A percentile compares a stretch with the other conserved stretches of the same genome.
These are phyloP conservation scores for Pseudochaenichthys georgianus DNA, from an alignment of 2,797 vertebrate species.

Conservation along the genomic window DNA sequence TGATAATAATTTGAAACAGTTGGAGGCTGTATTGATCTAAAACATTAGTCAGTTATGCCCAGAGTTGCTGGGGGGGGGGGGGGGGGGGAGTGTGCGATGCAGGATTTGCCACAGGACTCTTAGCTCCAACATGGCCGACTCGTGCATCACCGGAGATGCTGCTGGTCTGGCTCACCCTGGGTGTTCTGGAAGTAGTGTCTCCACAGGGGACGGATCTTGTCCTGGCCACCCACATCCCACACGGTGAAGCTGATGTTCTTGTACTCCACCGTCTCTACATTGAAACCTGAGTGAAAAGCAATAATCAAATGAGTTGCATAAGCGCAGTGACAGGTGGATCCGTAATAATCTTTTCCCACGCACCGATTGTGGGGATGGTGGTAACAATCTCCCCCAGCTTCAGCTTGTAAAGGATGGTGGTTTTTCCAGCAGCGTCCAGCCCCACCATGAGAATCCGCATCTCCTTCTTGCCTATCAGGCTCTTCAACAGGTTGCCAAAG, in stretches of 20 bases:
- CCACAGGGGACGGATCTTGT: slow-evolving; percentile 98
- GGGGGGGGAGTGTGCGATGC: slow-evolving; percentile 37
- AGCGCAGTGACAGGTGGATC: not conserved
- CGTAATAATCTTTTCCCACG: slow-evolving; percentile 33
- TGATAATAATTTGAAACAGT: slow-evolving; percentile 38
- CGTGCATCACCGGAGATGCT: slow-evolving; percentile 17
- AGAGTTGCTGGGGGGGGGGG: slow-evolving; percentile 35
- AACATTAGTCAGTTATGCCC: slow-evolving; percentile 62
- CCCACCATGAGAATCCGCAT: slow-evolving; percentile 99
- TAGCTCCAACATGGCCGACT: slow-evolving; percentile 16
- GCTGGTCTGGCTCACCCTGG: slow-evolving; percentile 87
- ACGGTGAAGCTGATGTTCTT: slow-evolving; percentile 99
- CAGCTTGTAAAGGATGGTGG: slow-evolving; percentile 97
- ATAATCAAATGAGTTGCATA: slow-evolving; percentile 5
- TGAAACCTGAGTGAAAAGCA: slow-evolving; percentile 88
- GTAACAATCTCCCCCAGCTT: slow-evolving; percentile 98
- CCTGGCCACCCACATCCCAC: slow-evolving; percentile 98
- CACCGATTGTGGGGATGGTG: slow-evolving; percentile 97
- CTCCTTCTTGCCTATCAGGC: slow-evolving; percentile 97
- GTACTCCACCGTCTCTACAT: slow-evolving; percentile 98
- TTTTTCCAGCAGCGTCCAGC: slow-evolving; percentile 96
- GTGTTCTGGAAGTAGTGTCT: slow-evolving; percentile 99
- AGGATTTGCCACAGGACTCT: slow-evolving; percentile 33
- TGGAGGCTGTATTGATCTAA: slow-evolving; percentile 39
- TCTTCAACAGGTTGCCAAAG: slow-evolving; percentile 95